Evolutionary conservation across 2,113 vertebrate species (phyloP), one percentile per base, ranked within the genome.

Genomic region (Thunnus maccoyii): DNA sequence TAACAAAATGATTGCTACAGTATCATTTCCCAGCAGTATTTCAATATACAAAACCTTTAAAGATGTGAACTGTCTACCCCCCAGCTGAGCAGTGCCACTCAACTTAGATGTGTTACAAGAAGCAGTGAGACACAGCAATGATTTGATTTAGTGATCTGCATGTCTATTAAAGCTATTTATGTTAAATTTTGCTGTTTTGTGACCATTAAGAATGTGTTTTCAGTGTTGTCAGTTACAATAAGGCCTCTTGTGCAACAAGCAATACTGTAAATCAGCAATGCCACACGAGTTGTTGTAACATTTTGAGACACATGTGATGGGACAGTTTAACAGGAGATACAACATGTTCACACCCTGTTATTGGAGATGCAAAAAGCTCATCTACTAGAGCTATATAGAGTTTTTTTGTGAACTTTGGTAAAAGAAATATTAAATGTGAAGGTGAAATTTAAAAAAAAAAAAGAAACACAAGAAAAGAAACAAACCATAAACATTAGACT

Each of bases 1-100:
- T 62, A 66, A 83, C 63, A 2, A 44, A 71, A 51, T 7, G 12
- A 78, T 63, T 88, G 69, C 63, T 22, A 51, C 63, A 51, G 46
- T 36, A 8, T 52, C 4, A n/a, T 52, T 64, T 72, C 7, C 52
- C 57, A 64, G 50, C 65, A 64, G 58, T 58, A 46, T 57, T 64
- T 76, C 8, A 76, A 52, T 50, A 52, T 14, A 8, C 7, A 64
- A 80, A 77, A 41, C 30, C 6, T 27, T 62, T 75, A 51, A 6
- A 6, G 47, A 54, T 17, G 7, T 66, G 32, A 63, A n/a, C 64
- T 3, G 22, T 3, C 10, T 27, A 9, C 1, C 68, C 44, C 6
- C 47, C 20, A 17, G 27, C 32, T 1, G 25, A 78, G 52, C 64
- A 60, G 15, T 25, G 54, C 17, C 17, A 46, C 13, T 52, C 6